Percentiles rank a stretch among this genome's conserved stretches.
Evolutionary conservation across 2,888 invertebrate species (phyloP).

Genomic region (Amiota communis): DNA sequence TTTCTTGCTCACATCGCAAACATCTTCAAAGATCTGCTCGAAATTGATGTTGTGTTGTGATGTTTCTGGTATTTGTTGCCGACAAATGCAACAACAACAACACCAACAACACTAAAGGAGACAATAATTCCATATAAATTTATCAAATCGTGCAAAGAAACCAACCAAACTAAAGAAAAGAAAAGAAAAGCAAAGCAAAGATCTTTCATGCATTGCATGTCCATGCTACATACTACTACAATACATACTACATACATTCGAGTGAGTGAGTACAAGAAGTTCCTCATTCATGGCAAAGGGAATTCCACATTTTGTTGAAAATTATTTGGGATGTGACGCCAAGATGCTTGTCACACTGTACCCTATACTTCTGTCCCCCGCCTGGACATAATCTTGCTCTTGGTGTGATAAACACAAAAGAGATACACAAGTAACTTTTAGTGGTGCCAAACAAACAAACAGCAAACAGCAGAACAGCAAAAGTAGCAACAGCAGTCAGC

Average conservation of each 20-base stretch:
- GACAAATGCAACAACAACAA: slow-evolving; percentile 30
- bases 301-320: slow-evolving; percentile 59
- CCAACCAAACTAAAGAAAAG: background rate
- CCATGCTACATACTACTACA: slow-evolving; percentile 6
- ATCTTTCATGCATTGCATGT: slow-evolving; percentile 39
- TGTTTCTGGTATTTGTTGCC: slow-evolving; percentile 33
- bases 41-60: slow-evolving; percentile 20
- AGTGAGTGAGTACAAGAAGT: slow-evolving; percentile 7
- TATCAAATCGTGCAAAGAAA: slow-evolving; percentile 56
- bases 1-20: slow-evolving; percentile 54
- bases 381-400: slow-evolving; percentile 18
- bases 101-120: background rate
- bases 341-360: slow-evolving; percentile 54
- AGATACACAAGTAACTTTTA: slow-evolving; percentile 23
- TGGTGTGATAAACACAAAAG: slow-evolving; percentile 15
- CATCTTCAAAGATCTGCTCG: slow-evolving; percentile 58
- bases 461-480: slow-evolving; percentile 5
- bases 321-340: slow-evolving; percentile 69
- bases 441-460: slow-evolving; percentile 8
- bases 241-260: no score
- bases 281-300: slow-evolving; percentile 36
- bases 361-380: slow-evolving; percentile 23
- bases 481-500: background rate
- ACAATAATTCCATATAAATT: slow-evolving; percentile 65
- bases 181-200: background rate